Evolutionary conservation across 2,888 invertebrate species (phyloP), one percentile per base, ranked within the genome.

Genomic region (Mimas tiliae): DNA sequence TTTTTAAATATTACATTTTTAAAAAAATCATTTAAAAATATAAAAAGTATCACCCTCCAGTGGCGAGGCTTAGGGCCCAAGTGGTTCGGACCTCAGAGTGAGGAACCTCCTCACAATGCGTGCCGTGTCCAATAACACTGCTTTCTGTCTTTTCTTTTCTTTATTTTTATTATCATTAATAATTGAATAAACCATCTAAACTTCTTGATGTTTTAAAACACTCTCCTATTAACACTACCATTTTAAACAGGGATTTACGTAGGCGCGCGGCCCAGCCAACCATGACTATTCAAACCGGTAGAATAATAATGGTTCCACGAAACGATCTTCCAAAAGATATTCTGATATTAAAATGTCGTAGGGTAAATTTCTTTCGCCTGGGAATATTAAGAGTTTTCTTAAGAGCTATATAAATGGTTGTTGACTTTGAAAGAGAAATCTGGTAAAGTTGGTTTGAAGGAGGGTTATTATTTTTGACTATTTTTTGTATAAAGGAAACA

Each of bases 281-380:
- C 19, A 12, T 38, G 55, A 38, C 19, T 38, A 12, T 19, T 38
- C 55, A 42, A 58, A 58, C 38, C 55, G 38, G 38, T 58, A 58
- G 38, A 4, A 58, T 19, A 38, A 38, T 11, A 58, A n/a, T n/a
- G n/a, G n/a, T n/a, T 21, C 48, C 16, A n/a, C 0, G 48, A 48
- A 58, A 11, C 34, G 38, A 38, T 55, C 38, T 38, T 21, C 12
- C 55, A 6, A 52, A 16, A 42, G 19, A 53, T 33, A 19, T 11
- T 16, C 38, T 38, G 12, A 38, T 58, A 58, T 38, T 19, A 58
- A 58, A 58, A 58, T 38, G 38, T 58, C n/a, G n/a, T n/a, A n/a
- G 16, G 11, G 16, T 16, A 38, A 19, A 58, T 58, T 38, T 58
- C 38, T 58, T 58, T 19, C 16, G 16, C 16, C 7, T 55, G 38